Conservation (phyloP, 1,140 invertebrate genomes). For the Meloidogyne exigua region DNA sequence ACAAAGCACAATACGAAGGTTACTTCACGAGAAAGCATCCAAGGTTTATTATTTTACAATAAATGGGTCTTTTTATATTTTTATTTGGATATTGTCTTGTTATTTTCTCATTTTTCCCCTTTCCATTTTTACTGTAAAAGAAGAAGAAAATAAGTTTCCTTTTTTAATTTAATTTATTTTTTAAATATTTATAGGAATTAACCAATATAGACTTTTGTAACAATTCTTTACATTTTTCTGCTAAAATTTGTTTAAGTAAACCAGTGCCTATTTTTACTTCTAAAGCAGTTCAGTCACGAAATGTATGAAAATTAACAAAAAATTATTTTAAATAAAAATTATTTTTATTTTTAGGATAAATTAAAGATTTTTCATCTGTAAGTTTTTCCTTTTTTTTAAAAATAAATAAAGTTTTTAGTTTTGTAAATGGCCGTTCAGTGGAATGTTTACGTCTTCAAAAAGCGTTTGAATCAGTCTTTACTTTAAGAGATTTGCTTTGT, state of each 20-base stretch:
- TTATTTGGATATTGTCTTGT: too few relatives aligned
- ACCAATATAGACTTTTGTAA: slow-evolving; percentile 45
- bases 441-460: slow-evolving; percentile 43
- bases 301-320: neutral
- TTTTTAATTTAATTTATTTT: neutral
- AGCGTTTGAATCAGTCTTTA: slow-evolving; percentile 41
- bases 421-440: slow-evolving; percentile 52
- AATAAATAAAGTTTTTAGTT: slow-evolving; percentile 11
- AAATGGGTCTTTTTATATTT: too few relatives aligned
- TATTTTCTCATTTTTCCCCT: too few relatives aligned
- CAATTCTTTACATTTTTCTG: slow-evolving; percentile 28
- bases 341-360: slow-evolving; percentile 29
- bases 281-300: slow-evolving; percentile 30
- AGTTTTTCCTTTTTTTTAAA: neutral
- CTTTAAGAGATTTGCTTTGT: slow-evolving; percentile 35
- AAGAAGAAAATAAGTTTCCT: too few relatives aligned
- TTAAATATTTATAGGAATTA: slow-evolving; percentile 41
- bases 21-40: slow-evolving; percentile 31
- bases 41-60: too few relatives aligned
- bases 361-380: slow-evolving; percentile 44
- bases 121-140: too few relatives aligned
- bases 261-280: slow-evolving; percentile 32
- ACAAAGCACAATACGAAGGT: slow-evolving; percentile 32
- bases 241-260: slow-evolving; percentile 15
- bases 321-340: neutral